Conservation (phyloP, 2,888 invertebrate species). For the Drosophila meridiana region DNA sequence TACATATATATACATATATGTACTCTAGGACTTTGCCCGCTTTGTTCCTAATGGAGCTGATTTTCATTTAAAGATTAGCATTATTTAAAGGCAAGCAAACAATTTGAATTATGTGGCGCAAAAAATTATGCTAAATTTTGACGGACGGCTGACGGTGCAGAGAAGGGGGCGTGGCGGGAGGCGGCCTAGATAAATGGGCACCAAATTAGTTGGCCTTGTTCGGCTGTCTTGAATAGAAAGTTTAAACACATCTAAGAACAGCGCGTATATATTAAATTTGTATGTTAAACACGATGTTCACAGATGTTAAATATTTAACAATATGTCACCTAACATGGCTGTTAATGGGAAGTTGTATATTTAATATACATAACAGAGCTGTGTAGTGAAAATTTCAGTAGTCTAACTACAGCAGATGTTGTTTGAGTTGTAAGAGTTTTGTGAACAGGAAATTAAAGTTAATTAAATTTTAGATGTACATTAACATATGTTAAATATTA, state of each 20-base stretch:
- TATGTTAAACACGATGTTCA: background rate
- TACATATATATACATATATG: background rate
- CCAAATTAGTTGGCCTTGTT: conserved; percentile 46
- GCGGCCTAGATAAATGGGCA: conserved; percentile 66
- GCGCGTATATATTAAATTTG: background rate
- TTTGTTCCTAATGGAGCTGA: conserved; percentile 70
- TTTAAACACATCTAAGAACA: background rate
- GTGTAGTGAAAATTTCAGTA: background rate
- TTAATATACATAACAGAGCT: background rate
- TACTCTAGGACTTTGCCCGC: conserved; percentile 10
- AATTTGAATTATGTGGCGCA: conserved; percentile 75
- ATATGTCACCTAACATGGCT: background rate
- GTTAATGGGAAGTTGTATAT: background rate
- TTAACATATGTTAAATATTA: no score
- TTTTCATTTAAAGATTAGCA: conserved; percentile 82
- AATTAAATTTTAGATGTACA: no score
- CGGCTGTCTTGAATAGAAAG: conserved; percentile 7
- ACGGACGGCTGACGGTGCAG: conserved; percentile 4
- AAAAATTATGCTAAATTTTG: conserved; percentile 61
- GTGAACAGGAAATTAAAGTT: no score
- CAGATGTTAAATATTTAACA: background rate
- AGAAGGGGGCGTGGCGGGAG: background rate
- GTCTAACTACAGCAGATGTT: background rate
- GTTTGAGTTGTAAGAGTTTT: no score
- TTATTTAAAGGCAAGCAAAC: conserved; percentile 65